Base-by-base conservation (phyloP, 2,888 invertebrate species). In the Lycaena phlaeas region DNA sequence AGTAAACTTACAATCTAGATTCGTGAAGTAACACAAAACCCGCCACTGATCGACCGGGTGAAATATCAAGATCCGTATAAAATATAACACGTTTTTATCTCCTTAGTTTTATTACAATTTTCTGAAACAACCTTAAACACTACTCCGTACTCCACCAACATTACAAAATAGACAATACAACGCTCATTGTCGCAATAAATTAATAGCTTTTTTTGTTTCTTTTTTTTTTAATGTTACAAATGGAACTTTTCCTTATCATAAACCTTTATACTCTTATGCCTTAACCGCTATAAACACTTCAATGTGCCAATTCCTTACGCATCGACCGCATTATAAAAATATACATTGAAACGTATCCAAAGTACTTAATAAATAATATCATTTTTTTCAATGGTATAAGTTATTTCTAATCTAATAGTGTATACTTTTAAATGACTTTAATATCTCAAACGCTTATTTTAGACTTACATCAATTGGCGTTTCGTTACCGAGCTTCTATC, bases 101-200 rank as follows among this genome's bases (percentile, higher is more conserved):
- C 66, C 59, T 56, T 55, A 58, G 71, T 75, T 84, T 78, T 73
- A 77, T 79, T 82, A 82, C 81, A 82, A 77, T 84, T 84, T 82
- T 81, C 81, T 75, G 81, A 82, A 84, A 84, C 82, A 82, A 73
- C 61, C 76, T 75, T 81, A 79, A 59, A 65, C 42, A 48, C 68
- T 74, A 77, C 45, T 48, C 61, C 64, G 68, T 65, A 64, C 71
- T 66, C 70, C 61, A 60, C 76, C 75, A 77, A 77, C 77, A 58
- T 71, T 74, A 76, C 69, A 72, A 76, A 73, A 76, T 74, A 81
- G 74, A 77, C 77, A 75, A 69, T 77, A 76, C 78, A 75, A 70
- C 71, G 81, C 78, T 79, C 78, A 70, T 73, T 68, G 68, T 70
- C 79, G 47, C 69, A 74, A 78, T 60, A 69, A 69, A 63, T 68